Evolutionary conservation across 2,797 vertebrate species (phyloP), one percentile per base, ranked within the genome.

Genomic region (Fistularia tabacaria): DNA sequence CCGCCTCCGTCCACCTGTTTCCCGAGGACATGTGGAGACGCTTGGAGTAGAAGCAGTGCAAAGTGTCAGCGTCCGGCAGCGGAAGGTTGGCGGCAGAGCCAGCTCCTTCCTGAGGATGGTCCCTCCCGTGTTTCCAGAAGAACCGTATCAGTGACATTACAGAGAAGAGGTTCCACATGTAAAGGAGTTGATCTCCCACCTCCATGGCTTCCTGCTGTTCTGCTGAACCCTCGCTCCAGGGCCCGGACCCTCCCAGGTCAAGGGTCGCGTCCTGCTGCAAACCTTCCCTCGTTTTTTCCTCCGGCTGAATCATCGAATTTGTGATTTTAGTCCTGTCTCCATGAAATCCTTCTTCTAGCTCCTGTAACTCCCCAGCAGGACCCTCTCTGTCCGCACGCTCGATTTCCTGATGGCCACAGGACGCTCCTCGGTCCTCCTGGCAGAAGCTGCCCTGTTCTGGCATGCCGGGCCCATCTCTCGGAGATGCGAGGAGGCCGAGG

Each of bases 71-170:
- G 57, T 91, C 75, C 10, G 93, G 92, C 13, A 94, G 79, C 1
- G 46, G 36, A 14, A 90, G 69, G 12, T 86, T 76, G 51, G 80
- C 77, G 36, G 90, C 82, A 0, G 82, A 76, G 39, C 76, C 71
- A 0, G 39, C 58, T 10, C 64, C 69, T 2, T 67, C 84, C 53
- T 86, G 88, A 38, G 88, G 83, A 60, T 85, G 77, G 60, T 86
- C 91, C 43, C 79, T 79, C 64, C 91, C 80, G 40, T 91, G 81
- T 81, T 92, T 93, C 69, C 90, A 59, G 12, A 94, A 77, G 68
- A 95, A 89, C 41, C 89, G 74, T 10, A 95, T 80, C 60, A 94
- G 68, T 43, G 93, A 95, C 59, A 98, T 78, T 1, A 93, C 6
- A 1, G 87, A 88, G 38, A 88, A 58, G 0, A 6, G 80, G 61